Conservation (phyloP, 2,797 vertebrate genomes). For the Discoglossus pictus region DNA sequence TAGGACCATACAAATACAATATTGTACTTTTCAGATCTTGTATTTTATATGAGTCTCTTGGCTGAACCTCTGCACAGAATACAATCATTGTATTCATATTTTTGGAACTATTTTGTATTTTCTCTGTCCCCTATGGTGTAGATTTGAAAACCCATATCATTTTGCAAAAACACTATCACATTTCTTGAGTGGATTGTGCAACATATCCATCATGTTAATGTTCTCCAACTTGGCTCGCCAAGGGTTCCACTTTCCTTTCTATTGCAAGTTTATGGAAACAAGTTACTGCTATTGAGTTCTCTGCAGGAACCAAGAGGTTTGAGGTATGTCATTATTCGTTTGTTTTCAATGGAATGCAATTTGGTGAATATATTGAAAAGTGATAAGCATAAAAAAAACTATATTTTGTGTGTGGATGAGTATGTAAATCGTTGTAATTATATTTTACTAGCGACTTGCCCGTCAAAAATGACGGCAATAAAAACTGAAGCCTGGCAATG, state of each 20-base stretch:
- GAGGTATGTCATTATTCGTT: conserved; percentile 4
- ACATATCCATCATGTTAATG: conserved; percentile 46
- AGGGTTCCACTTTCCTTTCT: conserved; percentile 42
- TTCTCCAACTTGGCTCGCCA: conserved; percentile 31
- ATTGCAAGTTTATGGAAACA: conserved; percentile 37
- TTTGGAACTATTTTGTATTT: background rate
- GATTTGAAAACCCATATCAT: conserved; percentile 40
- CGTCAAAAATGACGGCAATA: too few relatives aligned
- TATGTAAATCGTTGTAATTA: too few relatives aligned
- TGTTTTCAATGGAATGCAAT: background rate
- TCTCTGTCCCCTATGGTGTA: conserved; percentile 13
- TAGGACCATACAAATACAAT: too few relatives aligned
- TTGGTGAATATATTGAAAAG: conserved; percentile 1
- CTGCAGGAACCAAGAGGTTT: conserved; percentile 6
- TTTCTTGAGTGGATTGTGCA: conserved; percentile 39
- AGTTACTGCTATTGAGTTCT: conserved; percentile 34
- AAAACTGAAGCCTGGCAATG: too few relatives aligned
- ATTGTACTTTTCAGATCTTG: too few relatives aligned
- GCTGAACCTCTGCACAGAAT: background rate
- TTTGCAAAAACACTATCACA: conserved; percentile 39
- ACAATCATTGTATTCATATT: conserved; percentile 1
- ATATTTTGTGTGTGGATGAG: too few relatives aligned
- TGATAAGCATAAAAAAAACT: background rate
- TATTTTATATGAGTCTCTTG: background rate
- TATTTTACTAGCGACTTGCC: too few relatives aligned